Evolutionary conservation across 2,797 vertebrate genomes (phyloP), one percentile per base, ranked within the genome.

Genomic region (Kryptopterus vitreolus): DNA sequence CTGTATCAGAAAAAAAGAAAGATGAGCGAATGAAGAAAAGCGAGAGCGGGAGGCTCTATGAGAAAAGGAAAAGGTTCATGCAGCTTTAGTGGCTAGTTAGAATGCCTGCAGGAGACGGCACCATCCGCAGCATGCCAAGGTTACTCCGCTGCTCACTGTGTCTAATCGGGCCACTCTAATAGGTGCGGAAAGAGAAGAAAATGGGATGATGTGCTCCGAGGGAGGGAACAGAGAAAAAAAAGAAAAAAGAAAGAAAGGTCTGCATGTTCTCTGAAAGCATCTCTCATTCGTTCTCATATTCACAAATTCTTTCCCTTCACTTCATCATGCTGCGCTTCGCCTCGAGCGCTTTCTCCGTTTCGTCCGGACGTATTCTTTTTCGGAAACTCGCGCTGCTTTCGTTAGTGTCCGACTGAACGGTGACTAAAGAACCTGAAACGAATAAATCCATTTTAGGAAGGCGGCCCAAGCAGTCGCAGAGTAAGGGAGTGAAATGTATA

Each of bases 101-200:
- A 81, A 61, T 26, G 76, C 79, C 58, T 33, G 48, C 38, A 38
- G 72, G 70, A 78, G 48, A 63, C 24, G 22, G 46, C 90, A 82
- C 89, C 87, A 92, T 90, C 91, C 90, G 90, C 87, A 88, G 87
- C 83, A 86, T 90, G 90, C 90, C 91, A 91, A 92, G 92, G 92
- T 91, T 90, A 90, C 86, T 50, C 29, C 59, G 55, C 38, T 15
- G 52, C 81, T 55, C n/a, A 72, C 71, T 77, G 61, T 52, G 62
- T 59, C 76, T 72, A 74, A 82, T 68, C 38, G 53, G 81, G 77
- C 77, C 73, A 72, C 38, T 76, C 61, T 79, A 76, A 76, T 59
- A 58, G 61, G 71, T 76, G 52, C 53, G 22, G 33, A 77, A 76
- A 58, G 58, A 50, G n/a, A 72, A 53, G 31, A 55, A 77, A 77